Conservation (phyloP, 2,888 invertebrate species). For the Temnothorax rugatulus region DNA sequence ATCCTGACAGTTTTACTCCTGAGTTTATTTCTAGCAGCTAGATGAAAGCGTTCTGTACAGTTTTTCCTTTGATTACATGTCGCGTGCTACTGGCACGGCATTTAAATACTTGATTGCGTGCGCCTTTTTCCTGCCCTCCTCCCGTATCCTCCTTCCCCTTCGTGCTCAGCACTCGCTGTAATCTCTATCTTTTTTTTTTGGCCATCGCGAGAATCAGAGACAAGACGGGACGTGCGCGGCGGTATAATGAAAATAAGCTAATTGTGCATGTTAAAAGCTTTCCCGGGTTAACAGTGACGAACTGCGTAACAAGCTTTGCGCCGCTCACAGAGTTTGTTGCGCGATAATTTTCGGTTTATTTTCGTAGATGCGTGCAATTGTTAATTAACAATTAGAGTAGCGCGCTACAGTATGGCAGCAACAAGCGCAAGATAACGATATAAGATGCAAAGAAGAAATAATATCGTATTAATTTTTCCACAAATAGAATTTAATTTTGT, state of each 20-base stretch:
- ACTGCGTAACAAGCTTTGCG: conserved; percentile 15
- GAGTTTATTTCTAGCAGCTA: conserved; percentile 36
- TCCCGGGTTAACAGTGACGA: background rate
- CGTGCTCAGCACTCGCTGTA: background rate
- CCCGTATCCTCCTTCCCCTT: background rate
- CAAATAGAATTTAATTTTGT: background rate
- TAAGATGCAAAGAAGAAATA: background rate
- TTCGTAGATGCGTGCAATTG: background rate
- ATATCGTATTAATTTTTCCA: background rate
- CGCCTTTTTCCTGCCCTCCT: conserved; percentile 13
- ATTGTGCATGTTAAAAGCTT: conserved; percentile 48
- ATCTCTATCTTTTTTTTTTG: conserved; percentile 33
- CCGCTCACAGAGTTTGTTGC: background rate
- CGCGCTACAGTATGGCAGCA: background rate
- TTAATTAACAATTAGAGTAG: background rate
- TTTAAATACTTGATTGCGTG: conserved; percentile 54
- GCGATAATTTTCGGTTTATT: background rate
- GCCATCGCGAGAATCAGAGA: conserved; percentile 29
- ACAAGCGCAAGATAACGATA: background rate
- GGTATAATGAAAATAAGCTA: conserved; percentile 46
- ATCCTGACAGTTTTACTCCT: conserved; percentile 31
- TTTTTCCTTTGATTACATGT: conserved; percentile 39
- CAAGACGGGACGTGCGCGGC: conserved; percentile 11
- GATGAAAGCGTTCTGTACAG: conserved; percentile 25
- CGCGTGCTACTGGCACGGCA: conserved; percentile 30